Percentiles rank a stretch among this genome's conserved stretches.
phyloP scores from a whole-genome alignment of 2,113 vertebrate genomes.

The Epinephelus fuscoguttatus region DNA sequence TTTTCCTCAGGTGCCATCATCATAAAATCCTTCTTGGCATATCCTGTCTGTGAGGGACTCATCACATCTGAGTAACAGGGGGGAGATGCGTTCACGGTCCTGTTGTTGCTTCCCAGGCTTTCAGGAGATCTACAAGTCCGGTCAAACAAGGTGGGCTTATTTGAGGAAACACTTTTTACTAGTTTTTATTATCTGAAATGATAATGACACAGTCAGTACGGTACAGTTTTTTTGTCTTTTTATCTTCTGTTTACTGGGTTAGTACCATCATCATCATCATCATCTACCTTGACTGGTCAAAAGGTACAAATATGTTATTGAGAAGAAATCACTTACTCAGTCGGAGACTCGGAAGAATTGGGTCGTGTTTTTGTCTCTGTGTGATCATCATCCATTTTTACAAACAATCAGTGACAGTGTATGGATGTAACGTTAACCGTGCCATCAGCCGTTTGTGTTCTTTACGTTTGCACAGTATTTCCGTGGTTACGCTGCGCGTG shows the following conservation, averaged over 20 bases:
- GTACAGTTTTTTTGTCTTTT: not conserved
- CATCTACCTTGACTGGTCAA: not conserved
- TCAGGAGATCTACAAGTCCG: constrained; percentile 6
- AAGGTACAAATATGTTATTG: not conserved
- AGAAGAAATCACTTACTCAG: constrained; percentile 50
- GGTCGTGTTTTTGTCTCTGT: not conserved
- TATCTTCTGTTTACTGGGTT: not conserved
- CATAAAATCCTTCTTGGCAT: constrained; percentile 13
- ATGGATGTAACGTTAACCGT: not conserved
- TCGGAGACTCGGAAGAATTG: not conserved
- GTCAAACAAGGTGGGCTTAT: not conserved
- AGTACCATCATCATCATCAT: not conserved
- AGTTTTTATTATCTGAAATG: not conserved
- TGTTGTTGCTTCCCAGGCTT: constrained; percentile 29
- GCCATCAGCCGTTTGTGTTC: not conserved
- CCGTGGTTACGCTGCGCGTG: constrained; percentile 46
- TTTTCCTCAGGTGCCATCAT: constrained; percentile 76
- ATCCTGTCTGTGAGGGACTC: constrained; percentile 36
- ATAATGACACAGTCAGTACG: not conserved
- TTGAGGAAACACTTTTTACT: not conserved
- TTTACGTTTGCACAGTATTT: not conserved
- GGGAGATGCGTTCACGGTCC: constrained; percentile 23
- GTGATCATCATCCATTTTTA: constrained; percentile 14
- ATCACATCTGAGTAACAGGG: constrained; percentile 10
- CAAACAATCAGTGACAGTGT: not conserved